phyloP scores from a whole-genome alignment of 2,797 vertebrate genomes.

The Percopsis omiscomaycus region DNA sequence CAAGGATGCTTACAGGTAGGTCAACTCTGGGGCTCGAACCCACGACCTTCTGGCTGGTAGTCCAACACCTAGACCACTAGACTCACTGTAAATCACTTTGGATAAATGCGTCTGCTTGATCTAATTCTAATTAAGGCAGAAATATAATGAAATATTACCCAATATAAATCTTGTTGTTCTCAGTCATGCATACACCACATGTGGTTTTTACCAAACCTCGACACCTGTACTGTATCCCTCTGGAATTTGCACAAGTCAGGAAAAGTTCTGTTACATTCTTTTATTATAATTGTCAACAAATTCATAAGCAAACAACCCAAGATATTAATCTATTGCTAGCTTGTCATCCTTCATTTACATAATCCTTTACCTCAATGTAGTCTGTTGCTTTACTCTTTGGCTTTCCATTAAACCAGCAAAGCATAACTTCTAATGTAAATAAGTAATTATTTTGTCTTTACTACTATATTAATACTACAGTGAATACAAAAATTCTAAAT shows the following conservation, averaged over 20 bases:
- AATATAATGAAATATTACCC: neutral
- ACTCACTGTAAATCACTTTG: no score
- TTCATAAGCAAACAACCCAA: constrained; percentile 19
- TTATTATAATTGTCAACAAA: constrained; percentile 3
- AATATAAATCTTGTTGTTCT: neutral
- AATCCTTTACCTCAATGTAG: constrained; percentile 20
- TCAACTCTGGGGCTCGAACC: no score
- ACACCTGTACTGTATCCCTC: neutral
- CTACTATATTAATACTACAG: constrained; percentile 19
- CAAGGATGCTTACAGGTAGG: no score
- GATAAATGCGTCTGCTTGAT: no score
- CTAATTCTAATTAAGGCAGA: no score
- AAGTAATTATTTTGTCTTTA: constrained; percentile 37
- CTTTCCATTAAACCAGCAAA: constrained; percentile 32
- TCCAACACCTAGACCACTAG: no score
- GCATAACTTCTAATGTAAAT: constrained; percentile 50
- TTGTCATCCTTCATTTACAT: constrained; percentile 27
- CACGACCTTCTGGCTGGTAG: no score
- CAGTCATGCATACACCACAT: neutral
- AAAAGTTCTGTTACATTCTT: constrained; percentile 2
- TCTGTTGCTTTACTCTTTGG: constrained; percentile 33
- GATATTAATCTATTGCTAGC: constrained; percentile 17
- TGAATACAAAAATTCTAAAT: constrained; percentile 36
- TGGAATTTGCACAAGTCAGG: neutral
- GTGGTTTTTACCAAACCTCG: neutral